Percentiles rank a stretch among this genome's conserved stretches.
phyloP scores from a whole-genome alignment of 2,888 invertebrate species.

The Choristoneura rosaceana region DNA sequence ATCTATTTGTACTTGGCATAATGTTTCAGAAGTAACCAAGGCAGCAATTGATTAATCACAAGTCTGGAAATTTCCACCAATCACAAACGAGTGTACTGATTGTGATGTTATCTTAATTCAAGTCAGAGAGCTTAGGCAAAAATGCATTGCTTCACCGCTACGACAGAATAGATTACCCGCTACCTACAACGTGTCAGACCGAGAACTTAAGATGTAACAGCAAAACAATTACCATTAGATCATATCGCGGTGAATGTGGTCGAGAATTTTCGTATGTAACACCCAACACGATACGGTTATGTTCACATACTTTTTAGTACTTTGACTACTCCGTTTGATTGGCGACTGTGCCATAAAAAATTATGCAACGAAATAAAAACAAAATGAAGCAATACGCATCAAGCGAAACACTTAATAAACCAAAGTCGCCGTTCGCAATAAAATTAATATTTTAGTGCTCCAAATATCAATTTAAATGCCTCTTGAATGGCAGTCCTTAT shows the following conservation, averaged over 20 bases:
- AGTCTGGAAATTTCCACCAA: neutral
- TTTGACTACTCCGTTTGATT: too few species aligned
- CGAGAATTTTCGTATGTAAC: neutral
- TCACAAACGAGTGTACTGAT: neutral
- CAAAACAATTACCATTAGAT: neutral
- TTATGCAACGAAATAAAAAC: neutral
- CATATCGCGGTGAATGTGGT: neutral
- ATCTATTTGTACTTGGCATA: neutral
- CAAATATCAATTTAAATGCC: conserved; percentile 38
- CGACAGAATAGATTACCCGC: neutral
- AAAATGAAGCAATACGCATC: conserved; percentile 1
- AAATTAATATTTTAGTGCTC: conserved; percentile 19
- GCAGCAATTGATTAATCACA: neutral
- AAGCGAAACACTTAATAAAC: conserved; percentile 2
- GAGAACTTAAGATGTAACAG: conserved; percentile 9
- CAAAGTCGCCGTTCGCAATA: conserved; percentile 18
- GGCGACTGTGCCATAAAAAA: neutral
- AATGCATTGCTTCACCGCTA: neutral
- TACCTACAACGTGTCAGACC: neutral
- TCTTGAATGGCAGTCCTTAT: conserved; percentile 48
- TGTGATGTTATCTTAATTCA: conserved; percentile 1
- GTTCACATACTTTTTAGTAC: neutral
- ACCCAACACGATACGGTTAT: neutral
- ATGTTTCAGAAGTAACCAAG: neutral
- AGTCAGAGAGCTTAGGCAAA: neutral